Evolutionary conservation across 2,113 vertebrate genomes (phyloP).

Genomic region (Barnardius zonarius): DNA sequence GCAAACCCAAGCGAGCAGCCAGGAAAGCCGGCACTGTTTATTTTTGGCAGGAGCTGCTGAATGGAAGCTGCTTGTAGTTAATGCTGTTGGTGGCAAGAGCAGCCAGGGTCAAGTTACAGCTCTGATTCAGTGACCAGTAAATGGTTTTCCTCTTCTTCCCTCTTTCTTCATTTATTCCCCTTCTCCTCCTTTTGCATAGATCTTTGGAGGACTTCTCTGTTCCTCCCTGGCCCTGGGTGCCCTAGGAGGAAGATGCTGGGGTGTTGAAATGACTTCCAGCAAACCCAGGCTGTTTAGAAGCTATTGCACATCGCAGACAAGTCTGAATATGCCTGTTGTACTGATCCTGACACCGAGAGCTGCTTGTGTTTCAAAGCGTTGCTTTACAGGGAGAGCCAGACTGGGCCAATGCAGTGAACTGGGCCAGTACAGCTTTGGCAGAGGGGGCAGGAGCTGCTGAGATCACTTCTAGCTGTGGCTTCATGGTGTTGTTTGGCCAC

Average conservation of each 20-base stretch:
- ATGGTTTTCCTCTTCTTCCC: neutral
- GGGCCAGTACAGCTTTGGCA: neutral
- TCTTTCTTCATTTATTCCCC: neutral
- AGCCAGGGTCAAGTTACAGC: constrained; percentile 61
- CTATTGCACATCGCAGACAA: fast-evolving
- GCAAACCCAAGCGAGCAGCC: constrained; percentile 45
- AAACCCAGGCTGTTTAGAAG: neutral
- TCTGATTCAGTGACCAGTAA: constrained; percentile 29
- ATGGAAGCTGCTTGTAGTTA: constrained; percentile 67
- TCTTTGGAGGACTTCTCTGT: neutral
- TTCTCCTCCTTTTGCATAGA: neutral
- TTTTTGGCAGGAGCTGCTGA: constrained; percentile 69
- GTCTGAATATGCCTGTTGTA: fast-evolving
- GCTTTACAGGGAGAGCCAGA: neutral
- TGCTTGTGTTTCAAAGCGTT: neutral
- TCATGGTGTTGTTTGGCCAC: neutral
- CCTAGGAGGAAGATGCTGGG: neutral
- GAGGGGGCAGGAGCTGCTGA: neutral
- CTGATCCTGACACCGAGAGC: neutral
- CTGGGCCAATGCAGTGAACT: neutral
- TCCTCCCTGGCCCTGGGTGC: neutral
- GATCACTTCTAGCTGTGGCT: neutral
- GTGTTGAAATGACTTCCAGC: neutral
- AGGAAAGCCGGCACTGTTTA: constrained; percentile 55
- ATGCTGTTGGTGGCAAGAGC: constrained; percentile 50